phyloP scores from a whole-genome alignment of 2,113 vertebrate species.

The Sarotherodon lohbergeri region DNA sequence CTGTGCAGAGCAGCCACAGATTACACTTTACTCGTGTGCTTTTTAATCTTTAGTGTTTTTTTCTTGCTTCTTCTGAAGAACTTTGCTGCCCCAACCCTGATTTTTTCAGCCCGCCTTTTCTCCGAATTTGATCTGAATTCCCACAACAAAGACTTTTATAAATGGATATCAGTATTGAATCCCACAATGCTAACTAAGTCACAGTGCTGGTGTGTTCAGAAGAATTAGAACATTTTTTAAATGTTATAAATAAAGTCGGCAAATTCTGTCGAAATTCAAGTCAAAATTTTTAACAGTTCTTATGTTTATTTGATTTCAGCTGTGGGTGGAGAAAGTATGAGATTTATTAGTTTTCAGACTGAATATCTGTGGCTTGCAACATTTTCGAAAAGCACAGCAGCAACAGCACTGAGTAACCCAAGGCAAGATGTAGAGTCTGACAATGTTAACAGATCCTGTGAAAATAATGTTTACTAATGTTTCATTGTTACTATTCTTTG shows the following conservation, averaged over 20 bases:
- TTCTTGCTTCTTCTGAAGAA: not conserved
- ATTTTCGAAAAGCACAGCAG: not conserved
- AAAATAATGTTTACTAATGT: not conserved
- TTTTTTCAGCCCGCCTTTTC: not conserved
- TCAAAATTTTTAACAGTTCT: not conserved
- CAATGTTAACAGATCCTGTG: not conserved
- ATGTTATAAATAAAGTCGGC: not conserved
- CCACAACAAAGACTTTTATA: not conserved
- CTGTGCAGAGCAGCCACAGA: not conserved
- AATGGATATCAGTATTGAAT: not conserved
- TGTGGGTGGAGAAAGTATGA: not conserved
- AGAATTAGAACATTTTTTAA: not conserved
- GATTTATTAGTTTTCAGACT: not conserved
- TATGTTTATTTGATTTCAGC: not conserved
- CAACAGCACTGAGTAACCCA: not conserved
- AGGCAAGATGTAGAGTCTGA: not conserved
- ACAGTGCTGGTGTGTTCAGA: not conserved
- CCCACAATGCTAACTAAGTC: not conserved
- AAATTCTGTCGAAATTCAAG: not conserved
- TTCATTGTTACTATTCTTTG: not conserved
- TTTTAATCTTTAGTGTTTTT: not conserved
- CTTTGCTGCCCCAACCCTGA: not conserved
- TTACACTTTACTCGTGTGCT: not conserved
- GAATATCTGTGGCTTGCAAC: not conserved
- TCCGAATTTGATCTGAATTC: not conserved